Conservation (phyloP, 2,888 invertebrate genomes). For the Drosophila niveifrons region DNA sequence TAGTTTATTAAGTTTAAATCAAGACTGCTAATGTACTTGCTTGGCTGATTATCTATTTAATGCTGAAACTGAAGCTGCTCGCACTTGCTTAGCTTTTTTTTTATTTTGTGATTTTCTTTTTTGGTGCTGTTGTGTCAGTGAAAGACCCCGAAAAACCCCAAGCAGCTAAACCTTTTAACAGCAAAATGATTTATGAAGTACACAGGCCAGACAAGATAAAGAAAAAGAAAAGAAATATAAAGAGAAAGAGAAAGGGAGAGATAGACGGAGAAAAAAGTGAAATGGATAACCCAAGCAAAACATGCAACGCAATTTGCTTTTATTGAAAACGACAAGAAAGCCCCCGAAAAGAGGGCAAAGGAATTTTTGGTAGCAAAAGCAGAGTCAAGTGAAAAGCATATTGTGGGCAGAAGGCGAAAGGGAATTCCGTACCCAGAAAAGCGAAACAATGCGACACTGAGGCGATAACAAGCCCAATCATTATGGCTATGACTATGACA, state of each 20-base stretch:
- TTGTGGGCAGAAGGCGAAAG: conserved; percentile 1
- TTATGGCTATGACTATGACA: conserved; percentile 68
- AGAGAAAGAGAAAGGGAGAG: background rate
- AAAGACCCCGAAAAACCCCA: conserved; percentile 22
- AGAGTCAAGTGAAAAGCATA: conserved; percentile 54
- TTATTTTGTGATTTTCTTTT: conserved; percentile 24
- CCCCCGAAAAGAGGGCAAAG: conserved; percentile 44
- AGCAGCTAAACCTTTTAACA: conserved; percentile 70
- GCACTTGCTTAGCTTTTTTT: conserved; percentile 47
- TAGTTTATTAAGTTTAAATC: conserved; percentile 10
- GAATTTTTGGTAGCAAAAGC: conserved; percentile 32
- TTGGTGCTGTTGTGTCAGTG: conserved; percentile 39
- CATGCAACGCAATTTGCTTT: conserved; percentile 81
- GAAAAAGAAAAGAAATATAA: conserved; percentile 1
- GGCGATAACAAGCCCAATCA: conserved; percentile 81
- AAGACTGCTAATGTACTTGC: conserved; percentile 31
- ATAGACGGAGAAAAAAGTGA: conserved; percentile 31
- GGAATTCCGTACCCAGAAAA: conserved; percentile 27
- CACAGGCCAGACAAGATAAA: conserved; percentile 22
- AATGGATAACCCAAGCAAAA: conserved; percentile 59
- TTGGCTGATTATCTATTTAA: conserved; percentile 54
- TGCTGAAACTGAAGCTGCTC: conserved; percentile 14
- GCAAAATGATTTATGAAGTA: conserved; percentile 77
- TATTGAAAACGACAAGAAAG: conserved; percentile 72
- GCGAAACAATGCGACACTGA: conserved; percentile 71